Evolutionary conservation across 2,888 invertebrate genomes (phyloP), one percentile per base, ranked within the genome.

Genomic region (Apamea sordens): DNA sequence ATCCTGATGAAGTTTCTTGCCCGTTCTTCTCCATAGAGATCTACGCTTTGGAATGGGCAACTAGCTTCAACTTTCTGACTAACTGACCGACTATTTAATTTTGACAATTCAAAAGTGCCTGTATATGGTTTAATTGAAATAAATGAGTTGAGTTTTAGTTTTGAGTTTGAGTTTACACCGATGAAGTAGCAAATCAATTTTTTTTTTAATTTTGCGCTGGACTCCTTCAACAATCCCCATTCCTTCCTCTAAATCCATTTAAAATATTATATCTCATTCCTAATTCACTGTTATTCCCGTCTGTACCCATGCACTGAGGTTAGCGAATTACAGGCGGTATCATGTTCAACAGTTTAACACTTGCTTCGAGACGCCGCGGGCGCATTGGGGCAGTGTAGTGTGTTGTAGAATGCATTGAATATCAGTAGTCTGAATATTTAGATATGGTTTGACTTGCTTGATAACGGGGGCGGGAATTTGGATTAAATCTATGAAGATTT

Each of bases 341-440:
- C 65, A 85, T 83, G 82, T 85, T 81, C 11, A 65, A 84, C 73
- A 75, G 73, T 88, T 80, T 85, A 88, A 85, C 85, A 88, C 85
- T 85, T 80, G 68, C 36, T 36, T 67, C 50, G 24, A 65, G 28
- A 59, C 28, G 86, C 82, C 84, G 36, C 64, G 4, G 73, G 86
- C 77, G 15, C 61, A 74, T 36, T 6, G 32, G 28, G 2, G 21
- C n/a, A 18, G 10, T 68, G 28, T 36, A 68, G 36, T 53, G 24
- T 76, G 84, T 69, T 67, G 18, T 28, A 18, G 5, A 11, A 61
- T 69, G 41, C 68, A 44, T 64, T 68, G 68, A 77, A 73, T 63
- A 70, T 77, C 68, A 36, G 73, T 56, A 81, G 73, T 59, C 28
- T 69, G 59, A 69, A 79, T 83, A 71, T 77, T 84, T 36, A 21